Evolutionary conservation across 2,888 invertebrate genomes (phyloP), one percentile per base, ranked within the genome.

Genomic region (Rhabditoides inermis): DNA sequence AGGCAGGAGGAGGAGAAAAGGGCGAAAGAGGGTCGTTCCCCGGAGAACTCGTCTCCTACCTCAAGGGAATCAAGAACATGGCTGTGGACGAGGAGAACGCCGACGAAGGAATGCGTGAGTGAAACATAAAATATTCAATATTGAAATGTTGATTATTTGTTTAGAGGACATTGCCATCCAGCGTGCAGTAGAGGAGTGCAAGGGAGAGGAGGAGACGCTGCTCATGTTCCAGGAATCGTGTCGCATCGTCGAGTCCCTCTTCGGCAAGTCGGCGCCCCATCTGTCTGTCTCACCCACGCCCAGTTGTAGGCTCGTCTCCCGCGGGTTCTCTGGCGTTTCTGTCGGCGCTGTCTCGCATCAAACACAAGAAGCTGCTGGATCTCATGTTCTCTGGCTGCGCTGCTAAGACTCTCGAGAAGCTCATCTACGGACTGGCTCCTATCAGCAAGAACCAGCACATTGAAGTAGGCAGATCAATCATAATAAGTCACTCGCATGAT

Each of bases 161-260:
- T 39, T 39, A 52, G 52, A 41, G 23, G 47, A 52, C 3, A 26
- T 47, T 23, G 28, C 45, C 12, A 27, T 52, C n/a, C 20, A 28
- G 32, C 46, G 47, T 35, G 39, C 40, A 40, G 32, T 56, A 6
- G 58, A 60, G 51, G 67, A 67, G 45, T 55, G 58, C 10, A 42
- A 37, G 3, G 63, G 65, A n/a, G 45, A 58, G 25, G 67, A 67
- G 28, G 58, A 47, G 20, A 26, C 49, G 4, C 50, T 67, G 5
- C 55, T 67, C 15, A 41, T 49, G 10, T 67, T 56, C 58, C 59
- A 55, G 5, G 63, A 67, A 39, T 60, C 65, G 1, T 60, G 56
- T 28, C 56, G 52, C 15, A 51, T 61, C 20, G 58, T 57, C 25
- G 47, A 52, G 26, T 12, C 30, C 7, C 37, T 52, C 2, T 47